phyloP scores from a whole-genome alignment of 1,140 invertebrate species.

The Hestina assimilis region DNA sequence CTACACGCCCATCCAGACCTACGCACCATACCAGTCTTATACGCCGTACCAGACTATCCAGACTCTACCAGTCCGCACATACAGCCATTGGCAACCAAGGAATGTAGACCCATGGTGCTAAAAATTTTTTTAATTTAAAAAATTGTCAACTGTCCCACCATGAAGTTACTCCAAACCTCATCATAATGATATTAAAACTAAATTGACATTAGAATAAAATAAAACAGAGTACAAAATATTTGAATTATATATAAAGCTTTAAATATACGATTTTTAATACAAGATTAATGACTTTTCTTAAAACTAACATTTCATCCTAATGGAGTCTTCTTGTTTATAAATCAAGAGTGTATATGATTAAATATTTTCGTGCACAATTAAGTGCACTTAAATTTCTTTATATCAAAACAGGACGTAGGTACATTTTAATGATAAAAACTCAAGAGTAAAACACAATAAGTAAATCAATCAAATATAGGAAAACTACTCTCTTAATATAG shows the following conservation, averaged over 20 bases:
- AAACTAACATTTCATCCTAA: too few species aligned
- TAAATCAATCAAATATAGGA: too few species aligned
- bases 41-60: constrained; percentile 5
- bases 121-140: neutral
- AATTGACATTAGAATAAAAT: too few species aligned
- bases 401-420: too few species aligned
- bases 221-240: neutral
- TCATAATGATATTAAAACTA: too few species aligned
- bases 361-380: too few species aligned
- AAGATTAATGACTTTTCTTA: neutral
- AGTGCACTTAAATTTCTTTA: too few species aligned
- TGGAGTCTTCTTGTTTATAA: too few species aligned
- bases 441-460: too few species aligned
- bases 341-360: too few species aligned
- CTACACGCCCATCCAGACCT: constrained; percentile 8
- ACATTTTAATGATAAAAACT: too few species aligned
- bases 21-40: constrained; percentile 5
- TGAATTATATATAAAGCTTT: constrained; percentile 1
- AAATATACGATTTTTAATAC: neutral
- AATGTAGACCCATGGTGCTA: constrained; percentile 27
- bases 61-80: neutral
- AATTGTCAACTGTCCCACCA: constrained; percentile 3
- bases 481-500: too few species aligned
- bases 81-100: constrained; percentile 4
- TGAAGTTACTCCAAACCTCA: neutral